Conservation (phyloP, 2,888 invertebrate genomes). For the Parthenolecanium corni region DNA sequence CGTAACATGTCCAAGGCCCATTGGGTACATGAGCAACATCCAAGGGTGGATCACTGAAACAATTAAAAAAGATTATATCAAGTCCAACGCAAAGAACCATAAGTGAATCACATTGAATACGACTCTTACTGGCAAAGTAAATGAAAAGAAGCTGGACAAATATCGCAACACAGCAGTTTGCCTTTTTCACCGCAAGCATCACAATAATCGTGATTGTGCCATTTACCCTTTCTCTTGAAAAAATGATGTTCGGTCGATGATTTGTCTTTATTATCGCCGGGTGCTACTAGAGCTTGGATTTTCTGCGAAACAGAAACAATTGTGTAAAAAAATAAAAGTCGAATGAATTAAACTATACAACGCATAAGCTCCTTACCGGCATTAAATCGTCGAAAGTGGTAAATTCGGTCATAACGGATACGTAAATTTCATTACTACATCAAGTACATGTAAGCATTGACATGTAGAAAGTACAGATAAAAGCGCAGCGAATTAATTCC, state of each 20-base stretch:
- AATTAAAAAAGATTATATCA: constrained; percentile 20
- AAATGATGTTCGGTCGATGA: not conserved
- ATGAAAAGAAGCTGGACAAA: constrained; percentile 92
- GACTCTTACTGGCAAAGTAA: constrained; percentile 77
- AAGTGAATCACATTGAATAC: not conserved
- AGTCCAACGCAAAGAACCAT: not conserved
- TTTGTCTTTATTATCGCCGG: not conserved
- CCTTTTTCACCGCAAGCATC: constrained; percentile 92
- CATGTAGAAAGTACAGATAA: too few species aligned
- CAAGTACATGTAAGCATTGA: too few species aligned
- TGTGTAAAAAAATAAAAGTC: not conserved
- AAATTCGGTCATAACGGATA: constrained; percentile 7
- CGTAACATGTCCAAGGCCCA: constrained; percentile 84
- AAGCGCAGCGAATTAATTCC: too few species aligned
- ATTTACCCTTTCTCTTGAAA: constrained; percentile 47
- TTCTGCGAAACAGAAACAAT: not conserved
- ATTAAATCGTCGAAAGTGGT: constrained; percentile 5
- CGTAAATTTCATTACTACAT: too few species aligned
- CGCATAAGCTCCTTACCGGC: constrained; percentile 13
- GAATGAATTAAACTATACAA: not conserved
- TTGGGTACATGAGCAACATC: constrained; percentile 77
- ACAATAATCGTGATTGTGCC: constrained; percentile 84
- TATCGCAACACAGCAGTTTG: constrained; percentile 88
- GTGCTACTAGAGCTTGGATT: constrained; percentile 7
- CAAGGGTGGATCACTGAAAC: constrained; percentile 77